Conservation (phyloP, 2,797 vertebrate genomes). For the Pogonophryne albipinna region DNA sequence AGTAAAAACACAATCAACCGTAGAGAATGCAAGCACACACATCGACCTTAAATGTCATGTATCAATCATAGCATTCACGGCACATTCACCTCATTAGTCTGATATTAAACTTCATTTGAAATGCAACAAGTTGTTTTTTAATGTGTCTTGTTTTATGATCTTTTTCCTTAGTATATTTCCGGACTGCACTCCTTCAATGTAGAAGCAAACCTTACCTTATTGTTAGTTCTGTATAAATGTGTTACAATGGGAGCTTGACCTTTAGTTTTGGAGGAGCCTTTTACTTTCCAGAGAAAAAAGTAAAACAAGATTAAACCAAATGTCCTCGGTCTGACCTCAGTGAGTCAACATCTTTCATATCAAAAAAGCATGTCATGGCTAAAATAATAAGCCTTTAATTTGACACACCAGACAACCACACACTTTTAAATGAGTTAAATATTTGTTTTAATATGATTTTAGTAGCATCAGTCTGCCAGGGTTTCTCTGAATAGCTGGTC, state of each 20-base stretch:
- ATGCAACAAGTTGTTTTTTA: background rate
- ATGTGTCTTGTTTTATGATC: constrained; percentile 12
- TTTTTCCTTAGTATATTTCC: background rate
- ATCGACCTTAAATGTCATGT: background rate
- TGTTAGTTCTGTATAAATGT: background rate
- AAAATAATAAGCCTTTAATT: background rate
- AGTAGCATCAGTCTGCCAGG: no score
- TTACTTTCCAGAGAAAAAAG: no score
- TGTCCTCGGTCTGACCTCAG: background rate
- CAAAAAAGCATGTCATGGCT: background rate
- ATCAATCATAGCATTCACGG: constrained; percentile 20
- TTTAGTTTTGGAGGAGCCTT: no score
- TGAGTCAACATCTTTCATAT: background rate
- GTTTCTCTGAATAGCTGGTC: no score
- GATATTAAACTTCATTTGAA: constrained; percentile 34
- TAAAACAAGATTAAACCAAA: background rate
- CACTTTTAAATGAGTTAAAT: no score
- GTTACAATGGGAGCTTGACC: background rate
- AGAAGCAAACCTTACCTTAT: background rate
- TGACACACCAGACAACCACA: no score
- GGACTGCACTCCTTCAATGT: background rate
- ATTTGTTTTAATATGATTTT: no score
- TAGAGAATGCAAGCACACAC: background rate
- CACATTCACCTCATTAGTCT: constrained; percentile 30
- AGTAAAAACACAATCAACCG: background rate